Evolutionary conservation across 2,888 invertebrate species (phyloP), one percentile per base, ranked within the genome.

Genomic region (Calameuta pallipes): DNA sequence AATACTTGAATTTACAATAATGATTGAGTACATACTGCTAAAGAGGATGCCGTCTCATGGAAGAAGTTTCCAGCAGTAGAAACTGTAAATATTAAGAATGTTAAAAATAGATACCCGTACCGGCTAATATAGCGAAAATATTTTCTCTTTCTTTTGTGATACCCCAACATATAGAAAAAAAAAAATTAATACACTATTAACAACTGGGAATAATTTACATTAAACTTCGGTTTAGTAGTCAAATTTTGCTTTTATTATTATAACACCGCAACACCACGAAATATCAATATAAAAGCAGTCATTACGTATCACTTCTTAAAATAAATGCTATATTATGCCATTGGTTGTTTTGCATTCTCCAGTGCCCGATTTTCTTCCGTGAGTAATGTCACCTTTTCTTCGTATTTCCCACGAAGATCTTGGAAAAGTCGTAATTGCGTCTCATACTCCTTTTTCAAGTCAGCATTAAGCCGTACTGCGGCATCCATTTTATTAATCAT

Each of bases 361-460:
- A 88, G 80, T 4, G 87, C 85, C 33, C 85, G 86, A 83, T 94
- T 94, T 83, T 94, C 94, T 0, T 92, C 92, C 0, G 93, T 92
- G 23, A 94, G 84, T 0, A 94, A 92, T 70, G 92, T 90, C 0
- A 95, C 94, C 83, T 95, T 94, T 83, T 94, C 93, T 84, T 95
- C 95, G 86, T 96, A 96, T 74, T 95, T 95, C 70, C 92, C 92
- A 80, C 94, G 93, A 13, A 96, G 90, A 87, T 95, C 94, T 93
- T 95, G 92, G 88, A 96, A 97, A 76, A 96, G 93, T 69, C 93
- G 93, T 34, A 96, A 92, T 88, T 97, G 97, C 6, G 95, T 94
- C 87, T 96, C 95, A 87, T 97, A 97, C 91, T 97, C 97, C 78
- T 94, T 93, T 86, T 95, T 95, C 41, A 97, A 92, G 86, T 96